Evolutionary conservation across 2,797 vertebrate species (phyloP), one percentile per base, ranked within the genome.

Genomic region (Myotis daubentonii): DNA sequence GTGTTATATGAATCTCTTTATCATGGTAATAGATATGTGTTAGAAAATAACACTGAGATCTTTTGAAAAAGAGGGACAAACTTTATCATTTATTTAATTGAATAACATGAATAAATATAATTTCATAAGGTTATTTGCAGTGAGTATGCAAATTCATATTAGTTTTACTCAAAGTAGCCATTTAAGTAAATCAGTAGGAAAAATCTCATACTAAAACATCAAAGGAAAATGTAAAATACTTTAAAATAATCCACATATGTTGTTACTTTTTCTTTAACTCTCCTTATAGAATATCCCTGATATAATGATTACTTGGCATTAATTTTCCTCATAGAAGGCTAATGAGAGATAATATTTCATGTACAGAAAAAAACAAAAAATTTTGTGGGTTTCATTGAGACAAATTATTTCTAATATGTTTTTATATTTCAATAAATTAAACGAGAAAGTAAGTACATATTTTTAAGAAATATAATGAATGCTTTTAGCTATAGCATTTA

Each of bases 1-100:
- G 62, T 91, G 70, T 75, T 93, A 44, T 44, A 22, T 25, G 62
- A 92, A 33, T 92, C 81, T 93, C 91, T 80, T 84, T 89, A 91
- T 91, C 80, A 86, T 28, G 68, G 36, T 86, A 94, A 94, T 88
- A 20, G 84, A 90, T 85, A 84, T 25, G 22, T 87, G 16, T 55
- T 72, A 81, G 20, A 91, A 15, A 87, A 62, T 78, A 79, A 49
- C 2, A 82, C 47, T 65, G 28, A 86, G 13, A 51, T 85, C 28
- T 78, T 89, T 70, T 78, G 71, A 92, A 86, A 22, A 92, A 75
- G 79, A 23, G 22, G 76, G 12, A 44, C 11, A 70, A 15, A 30
- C 51, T 87, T 91, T 76, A 13, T 89, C 23, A 83, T 47, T 91
- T 79, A 72, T 33, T 60, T 83, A 78, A 33, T 23, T 68, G 13